phyloP scores from a whole-genome alignment of 1,140 invertebrate genomes.

The Geopemphigus sp. region DNA sequence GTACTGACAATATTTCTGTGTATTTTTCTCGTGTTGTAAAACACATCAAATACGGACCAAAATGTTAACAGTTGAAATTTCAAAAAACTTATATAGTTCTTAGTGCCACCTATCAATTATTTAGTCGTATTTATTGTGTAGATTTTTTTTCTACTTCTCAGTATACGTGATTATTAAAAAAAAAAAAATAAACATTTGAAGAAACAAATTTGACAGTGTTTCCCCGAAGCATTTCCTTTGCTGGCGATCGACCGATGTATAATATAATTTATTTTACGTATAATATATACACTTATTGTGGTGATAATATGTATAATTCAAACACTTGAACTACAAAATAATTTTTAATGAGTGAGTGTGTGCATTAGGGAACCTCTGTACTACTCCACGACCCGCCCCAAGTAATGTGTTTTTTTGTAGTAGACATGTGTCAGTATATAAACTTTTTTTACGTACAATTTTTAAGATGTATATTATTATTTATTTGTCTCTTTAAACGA shows the following conservation, averaged over 20 bases:
- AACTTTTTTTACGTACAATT: constrained; percentile 35
- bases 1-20: constrained; percentile 48
- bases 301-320: constrained; percentile 1
- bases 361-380: constrained; percentile 3
- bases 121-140: constrained; percentile 48
- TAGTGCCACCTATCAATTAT: constrained; percentile 45
- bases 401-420: constrained; percentile 2
- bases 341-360: constrained; percentile 21
- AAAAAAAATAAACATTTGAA: constrained; percentile 35
- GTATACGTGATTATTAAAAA: constrained; percentile 48
- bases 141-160: constrained; percentile 48
- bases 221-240: constrained; percentile 35
- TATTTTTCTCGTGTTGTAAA: constrained; percentile 41
- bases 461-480: constrained; percentile 46
- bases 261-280: constrained; percentile 20
- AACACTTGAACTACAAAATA: constrained; percentile 17
- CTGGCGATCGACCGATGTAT: not conserved
- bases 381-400: not conserved
- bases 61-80: constrained; percentile 36
- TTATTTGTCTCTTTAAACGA: constrained; percentile 44
- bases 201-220: constrained; percentile 47
- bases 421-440: constrained; percentile 35
- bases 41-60: constrained; percentile 44
- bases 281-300: not conserved
- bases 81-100: constrained; percentile 35